Evolutionary conservation across 2,113 vertebrate species (phyloP), one percentile per base, ranked within the genome.

Genomic region (Vulpes vulpes): DNA sequence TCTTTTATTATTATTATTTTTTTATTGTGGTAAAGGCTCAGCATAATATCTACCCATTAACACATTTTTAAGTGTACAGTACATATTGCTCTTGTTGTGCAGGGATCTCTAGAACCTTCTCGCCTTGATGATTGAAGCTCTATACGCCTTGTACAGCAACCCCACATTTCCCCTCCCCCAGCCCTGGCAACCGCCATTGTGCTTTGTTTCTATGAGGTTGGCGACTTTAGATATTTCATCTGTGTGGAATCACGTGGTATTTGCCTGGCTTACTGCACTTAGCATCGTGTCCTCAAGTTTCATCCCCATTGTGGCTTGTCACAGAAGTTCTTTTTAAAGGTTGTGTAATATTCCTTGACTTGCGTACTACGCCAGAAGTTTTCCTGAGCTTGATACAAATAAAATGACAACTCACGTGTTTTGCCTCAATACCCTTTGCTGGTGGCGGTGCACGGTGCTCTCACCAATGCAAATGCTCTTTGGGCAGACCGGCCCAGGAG

Each of bases 301-400:
- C 15, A 79, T 67, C 23, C 73, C 2, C 65, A 32, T 64, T 35
- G 22, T 49, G 55, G 12, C 16, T 6, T 20, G n/a, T 35, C 55
- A 57, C 25, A 94, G 25, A 19, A 73, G 62, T 69, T 55, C 49
- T 67, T 91, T 84, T 49, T 32, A 25, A 91, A 94, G 71, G 38
- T 23, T 80, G 35, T 73, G 2, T 74, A 32, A 89, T 73, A 81
- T 57, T 87, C 69, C n/a, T 93, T 83, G 84, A 55, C 23, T 60
- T 80, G 30, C 49, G 16, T 69, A 69, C 59, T 81, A n/a, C 51
- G 19, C 14, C 69, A 80, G 32, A 82, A 55, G 51, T 79, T 74
- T 82, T 79, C 67, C 32, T 78, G 79, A 78, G 67, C 69, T 86
- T 86, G 23, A 73, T 38, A 94, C 53, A 89, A 85, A 85, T 55